Conservation (phyloP, 1,140 invertebrate species). For the Gerris buenoi region DNA sequence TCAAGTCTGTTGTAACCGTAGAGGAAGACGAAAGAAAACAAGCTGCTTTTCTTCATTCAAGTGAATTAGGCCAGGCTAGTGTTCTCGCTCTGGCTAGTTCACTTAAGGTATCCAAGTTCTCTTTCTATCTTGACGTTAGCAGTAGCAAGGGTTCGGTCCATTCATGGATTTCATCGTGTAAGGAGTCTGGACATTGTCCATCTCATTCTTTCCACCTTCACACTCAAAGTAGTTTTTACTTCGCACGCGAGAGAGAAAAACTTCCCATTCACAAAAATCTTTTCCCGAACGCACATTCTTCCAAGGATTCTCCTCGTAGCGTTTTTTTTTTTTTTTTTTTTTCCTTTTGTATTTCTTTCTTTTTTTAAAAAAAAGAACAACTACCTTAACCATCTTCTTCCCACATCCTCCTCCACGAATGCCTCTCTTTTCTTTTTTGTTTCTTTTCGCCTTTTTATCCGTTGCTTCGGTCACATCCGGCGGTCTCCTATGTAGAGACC, state of each 20-base stretch:
- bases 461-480: neutral
- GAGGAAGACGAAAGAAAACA: too few relatives aligned
- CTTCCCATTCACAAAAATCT: neutral
- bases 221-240: neutral
- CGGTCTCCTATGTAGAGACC: neutral
- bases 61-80: too few relatives aligned
- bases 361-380: too few relatives aligned
- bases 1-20: too few relatives aligned
- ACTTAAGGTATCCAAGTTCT: too few relatives aligned
- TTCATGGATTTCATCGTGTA: neutral
- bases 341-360: too few relatives aligned
- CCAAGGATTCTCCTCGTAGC: neutral
- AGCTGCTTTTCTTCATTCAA: too few relatives aligned
- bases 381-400: too few relatives aligned
- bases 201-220: too few relatives aligned
- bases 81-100: too few relatives aligned
- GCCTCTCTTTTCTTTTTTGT: neutral
- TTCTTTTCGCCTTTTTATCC: neutral
- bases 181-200: neutral
- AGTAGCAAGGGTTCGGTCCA: neutral
- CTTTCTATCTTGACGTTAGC: too few relatives aligned
- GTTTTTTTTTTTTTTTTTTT: too few relatives aligned
- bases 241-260: neutral
- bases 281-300: neutral
- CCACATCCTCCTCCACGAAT: neutral